Conservation (phyloP, 2,113 vertebrate species). For the Pyxicephalus adspersus region DNA sequence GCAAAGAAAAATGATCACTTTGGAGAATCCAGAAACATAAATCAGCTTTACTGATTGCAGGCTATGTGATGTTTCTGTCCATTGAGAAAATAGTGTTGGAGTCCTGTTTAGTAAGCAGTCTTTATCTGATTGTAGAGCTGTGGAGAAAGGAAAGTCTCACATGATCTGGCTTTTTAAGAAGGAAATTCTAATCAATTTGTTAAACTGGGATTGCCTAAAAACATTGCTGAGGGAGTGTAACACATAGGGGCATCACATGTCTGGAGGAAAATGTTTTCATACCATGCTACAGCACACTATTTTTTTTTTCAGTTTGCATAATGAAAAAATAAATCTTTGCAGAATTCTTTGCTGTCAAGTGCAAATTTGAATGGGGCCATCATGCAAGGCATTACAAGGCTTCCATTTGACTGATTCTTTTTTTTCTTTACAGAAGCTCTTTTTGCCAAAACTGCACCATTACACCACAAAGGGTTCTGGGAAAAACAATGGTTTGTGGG, state of each 20-base stretch:
- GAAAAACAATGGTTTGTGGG: neutral
- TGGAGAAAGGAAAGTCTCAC: constrained; percentile 34
- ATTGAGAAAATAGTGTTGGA: neutral
- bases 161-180: constrained; percentile 38
- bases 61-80: neutral
- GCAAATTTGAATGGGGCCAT: too few species aligned
- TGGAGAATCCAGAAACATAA: neutral
- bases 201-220: constrained; percentile 13
- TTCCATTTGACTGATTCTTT: too few species aligned
- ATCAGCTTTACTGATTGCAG: neutral
- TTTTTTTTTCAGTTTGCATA: neutral
- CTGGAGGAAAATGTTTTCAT: neutral
- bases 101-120: constrained; percentile 5
- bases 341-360: too few species aligned
- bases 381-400: too few species aligned
- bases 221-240: neutral
- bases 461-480: neutral
- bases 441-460: too few species aligned
- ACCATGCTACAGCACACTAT: neutral
- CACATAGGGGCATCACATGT: neutral
- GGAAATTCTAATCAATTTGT: constrained; percentile 50
- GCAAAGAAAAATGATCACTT: neutral
- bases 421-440: too few species aligned
- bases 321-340: too few species aligned
- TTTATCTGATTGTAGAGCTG: constrained; percentile 37